Evolutionary conservation across 2,797 vertebrate species (phyloP), one percentile per base, ranked within the genome.

Genomic region (Streptopelia turtur): DNA sequence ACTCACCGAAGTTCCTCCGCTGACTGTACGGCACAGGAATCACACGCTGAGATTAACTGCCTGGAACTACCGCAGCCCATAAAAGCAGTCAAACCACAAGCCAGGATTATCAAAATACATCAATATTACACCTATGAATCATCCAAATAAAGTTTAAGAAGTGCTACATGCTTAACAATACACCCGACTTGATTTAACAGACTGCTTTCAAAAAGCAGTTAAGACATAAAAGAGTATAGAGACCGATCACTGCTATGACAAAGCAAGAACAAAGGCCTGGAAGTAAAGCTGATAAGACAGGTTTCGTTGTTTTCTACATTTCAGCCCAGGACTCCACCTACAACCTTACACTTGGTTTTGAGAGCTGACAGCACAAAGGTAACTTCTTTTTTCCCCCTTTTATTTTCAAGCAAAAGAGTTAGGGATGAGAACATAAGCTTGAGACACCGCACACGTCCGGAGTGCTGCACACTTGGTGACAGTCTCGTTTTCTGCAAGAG

Each of bases 1-100:
- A 90, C 72, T 66, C 69, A 85, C 76, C 69, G 85, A 8, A 77
- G 77, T 31, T 80, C 50, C 71, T 87, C 79, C 93, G 82, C 94
- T 96, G 85, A 80, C 60, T 74, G 4, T 3, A 47, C 5, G 70
- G 75, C 37, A 69, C 31, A 59, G 60, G 74, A 91, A 70, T 66
- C 60, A 72, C 23, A 33, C 23, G 56, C 55, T 11, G 30, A 79
- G 47, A 82, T 30, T 27, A 87, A 91, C 52, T 57, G 91, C 82
- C 63, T 85, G 82, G 47, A 80, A 74, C 27, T 83, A 35, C 75
- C 2, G 3, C 8, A 77, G n/a, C n/a, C 83, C 56, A 50, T 55
- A 83, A 80, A 93, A 87, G 27, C 39, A 93, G 49, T 31, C 49
- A 90, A 83, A 52, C 7, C 39, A 77, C 13, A 72, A 65, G 41